Evolutionary conservation across 2,888 invertebrate genomes (phyloP).

Genomic region (Melolontha melolontha): DNA sequence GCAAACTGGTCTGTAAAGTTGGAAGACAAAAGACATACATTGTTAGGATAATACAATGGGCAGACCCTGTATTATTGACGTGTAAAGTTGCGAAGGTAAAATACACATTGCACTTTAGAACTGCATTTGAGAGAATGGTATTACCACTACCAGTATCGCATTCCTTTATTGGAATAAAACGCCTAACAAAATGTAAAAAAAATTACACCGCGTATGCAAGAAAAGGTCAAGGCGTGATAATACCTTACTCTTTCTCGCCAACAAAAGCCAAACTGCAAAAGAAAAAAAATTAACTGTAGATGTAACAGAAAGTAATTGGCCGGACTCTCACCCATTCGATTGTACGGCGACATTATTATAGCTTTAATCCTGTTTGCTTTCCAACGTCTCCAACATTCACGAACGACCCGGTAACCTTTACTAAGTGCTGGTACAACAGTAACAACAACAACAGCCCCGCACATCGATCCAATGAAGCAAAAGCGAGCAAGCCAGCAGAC

Average conservation of each 20-base stretch:
- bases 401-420: constrained; percentile 37
- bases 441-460: constrained; percentile 20
- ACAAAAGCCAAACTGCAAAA: constrained; percentile 5
- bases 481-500: not conserved
- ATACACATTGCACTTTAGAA: too few relatives aligned
- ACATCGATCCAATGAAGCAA: constrained; percentile 16
- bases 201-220: constrained; percentile 5
- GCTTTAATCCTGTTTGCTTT: constrained; percentile 43
- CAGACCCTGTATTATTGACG: too few relatives aligned
- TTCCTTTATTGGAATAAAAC: constrained; percentile 5
- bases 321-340: constrained; percentile 27
- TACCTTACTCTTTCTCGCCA: constrained; percentile 7
- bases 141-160: too few relatives aligned
- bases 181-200: not conserved
- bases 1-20: too few relatives aligned
- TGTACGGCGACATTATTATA: not conserved
- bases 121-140: too few relatives aligned
- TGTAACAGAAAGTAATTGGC: constrained; percentile 30
- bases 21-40: too few relatives aligned
- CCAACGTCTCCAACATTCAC: constrained; percentile 40
- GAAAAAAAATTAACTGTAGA: constrained; percentile 12
- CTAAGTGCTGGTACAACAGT: constrained; percentile 14
- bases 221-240: constrained; percentile 37
- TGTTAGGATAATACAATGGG: too few relatives aligned
- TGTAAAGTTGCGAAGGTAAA: too few relatives aligned